Conservation (phyloP, 2,113 vertebrate genomes). For the Oreamnos americanus region DNA sequence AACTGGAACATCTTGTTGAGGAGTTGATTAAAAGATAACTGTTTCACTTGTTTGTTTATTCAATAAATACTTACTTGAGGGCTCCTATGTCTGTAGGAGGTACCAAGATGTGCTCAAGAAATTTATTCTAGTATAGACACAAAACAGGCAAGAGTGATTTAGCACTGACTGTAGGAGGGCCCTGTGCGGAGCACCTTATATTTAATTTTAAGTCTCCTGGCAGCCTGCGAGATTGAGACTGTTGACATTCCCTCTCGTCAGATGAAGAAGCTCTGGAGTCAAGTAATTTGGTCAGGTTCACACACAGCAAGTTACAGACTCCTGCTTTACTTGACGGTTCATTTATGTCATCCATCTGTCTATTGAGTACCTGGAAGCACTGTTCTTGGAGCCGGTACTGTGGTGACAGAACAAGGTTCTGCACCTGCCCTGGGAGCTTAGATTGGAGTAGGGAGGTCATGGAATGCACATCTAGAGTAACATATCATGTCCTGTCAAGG, state of each 20-base stretch:
- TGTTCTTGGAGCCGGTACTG: background rate
- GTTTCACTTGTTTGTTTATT: background rate
- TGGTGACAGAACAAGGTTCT: background rate
- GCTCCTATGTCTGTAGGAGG: background rate
- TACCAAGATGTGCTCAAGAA: background rate
- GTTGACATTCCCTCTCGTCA: background rate
- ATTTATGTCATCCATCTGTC: rapidly evolving
- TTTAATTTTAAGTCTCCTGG: background rate
- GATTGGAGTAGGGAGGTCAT: background rate
- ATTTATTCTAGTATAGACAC: background rate
- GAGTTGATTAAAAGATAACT: background rate
- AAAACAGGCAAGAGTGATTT: background rate
- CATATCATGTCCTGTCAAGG: no score
- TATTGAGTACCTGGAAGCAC: background rate
- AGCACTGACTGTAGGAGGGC: background rate
- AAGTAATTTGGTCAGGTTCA: background rate
- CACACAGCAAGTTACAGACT: background rate
- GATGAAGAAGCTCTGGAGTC: background rate
- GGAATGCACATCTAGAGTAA: background rate
- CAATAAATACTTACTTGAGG: background rate
- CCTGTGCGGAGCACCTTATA: background rate
- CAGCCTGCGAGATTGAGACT: background rate
- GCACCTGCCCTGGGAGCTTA: background rate
- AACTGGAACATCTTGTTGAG: background rate
- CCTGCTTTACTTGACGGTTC: background rate